Conservation (phyloP, 1,140 invertebrate genomes). For the Drosophila baimaii region DNA sequence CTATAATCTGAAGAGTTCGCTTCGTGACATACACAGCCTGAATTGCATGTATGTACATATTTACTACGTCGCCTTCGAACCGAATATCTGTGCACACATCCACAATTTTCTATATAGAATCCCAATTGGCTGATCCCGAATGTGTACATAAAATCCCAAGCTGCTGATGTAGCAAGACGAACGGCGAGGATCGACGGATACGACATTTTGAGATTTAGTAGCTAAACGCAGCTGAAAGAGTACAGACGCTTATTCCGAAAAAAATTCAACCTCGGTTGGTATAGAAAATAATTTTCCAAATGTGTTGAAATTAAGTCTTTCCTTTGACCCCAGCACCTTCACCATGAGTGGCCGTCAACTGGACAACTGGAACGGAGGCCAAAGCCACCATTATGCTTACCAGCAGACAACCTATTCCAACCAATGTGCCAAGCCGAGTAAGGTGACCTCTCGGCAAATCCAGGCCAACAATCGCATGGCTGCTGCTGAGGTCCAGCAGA, state of each 20-base stretch:
- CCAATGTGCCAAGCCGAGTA: constrained; percentile 6
- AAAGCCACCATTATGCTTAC: not conserved
- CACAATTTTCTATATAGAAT: constrained; percentile 1
- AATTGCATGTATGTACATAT: not conserved
- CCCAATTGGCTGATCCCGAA: not conserved
- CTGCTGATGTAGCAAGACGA: not conserved
- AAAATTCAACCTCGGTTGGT: constrained; percentile 4
- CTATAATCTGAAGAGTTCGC: not conserved
- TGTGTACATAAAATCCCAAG: not conserved
- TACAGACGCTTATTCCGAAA: constrained; percentile 3
- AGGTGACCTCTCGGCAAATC: constrained; percentile 11
- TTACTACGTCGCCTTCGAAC: not conserved
- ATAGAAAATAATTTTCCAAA: not conserved
- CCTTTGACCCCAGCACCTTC: not conserved
- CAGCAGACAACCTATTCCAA: constrained; percentile 3
- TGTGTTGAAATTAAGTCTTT: not conserved
- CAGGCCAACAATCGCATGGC: constrained; percentile 28
- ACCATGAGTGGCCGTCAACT: constrained; percentile 24
- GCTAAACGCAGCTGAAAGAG: constrained; percentile 13
- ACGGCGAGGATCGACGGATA: not conserved
- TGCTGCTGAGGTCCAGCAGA: constrained; percentile 14
- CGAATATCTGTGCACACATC: not conserved
- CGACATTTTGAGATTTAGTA: constrained; percentile 16
- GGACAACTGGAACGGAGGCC: constrained; percentile 12
- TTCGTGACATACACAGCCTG: not conserved